phyloP scores from a whole-genome alignment of 2,797 vertebrate genomes.

The Xerus rutilus region DNA sequence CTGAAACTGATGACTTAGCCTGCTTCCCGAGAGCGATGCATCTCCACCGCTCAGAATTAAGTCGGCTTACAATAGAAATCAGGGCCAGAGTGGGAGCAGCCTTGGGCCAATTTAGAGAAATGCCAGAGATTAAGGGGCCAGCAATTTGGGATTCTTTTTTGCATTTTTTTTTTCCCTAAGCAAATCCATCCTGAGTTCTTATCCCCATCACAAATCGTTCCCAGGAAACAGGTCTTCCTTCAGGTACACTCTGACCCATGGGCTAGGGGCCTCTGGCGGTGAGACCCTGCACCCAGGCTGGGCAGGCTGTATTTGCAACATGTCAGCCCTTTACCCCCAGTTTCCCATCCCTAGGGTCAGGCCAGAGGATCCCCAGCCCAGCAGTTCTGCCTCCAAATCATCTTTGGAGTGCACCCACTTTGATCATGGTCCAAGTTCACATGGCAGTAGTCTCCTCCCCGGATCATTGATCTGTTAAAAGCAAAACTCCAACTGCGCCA shows the following conservation, averaged over 20 bases:
- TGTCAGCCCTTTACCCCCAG: not conserved
- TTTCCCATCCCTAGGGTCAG: not conserved
- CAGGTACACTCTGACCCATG: accelerated
- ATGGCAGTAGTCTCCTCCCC: not conserved
- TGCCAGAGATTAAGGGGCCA: not conserved
- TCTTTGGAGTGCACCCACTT: too few species aligned
- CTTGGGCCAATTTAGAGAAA: not conserved
- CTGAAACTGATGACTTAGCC: not conserved
- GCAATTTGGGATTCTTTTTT: not conserved
- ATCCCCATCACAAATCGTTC: not conserved
- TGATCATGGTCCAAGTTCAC: not conserved
- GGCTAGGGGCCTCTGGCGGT: not conserved
- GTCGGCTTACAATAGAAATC: not conserved
- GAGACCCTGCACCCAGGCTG: not conserved
- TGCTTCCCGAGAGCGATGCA: not conserved
- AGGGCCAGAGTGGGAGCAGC: not conserved
- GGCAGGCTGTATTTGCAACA: not conserved
- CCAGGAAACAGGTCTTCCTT: not conserved
- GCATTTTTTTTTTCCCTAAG: not conserved
- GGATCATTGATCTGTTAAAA: not conserved
- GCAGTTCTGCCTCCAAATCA: not conserved
- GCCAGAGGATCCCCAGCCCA: accelerated
- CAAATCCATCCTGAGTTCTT: not conserved
- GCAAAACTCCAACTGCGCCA: not conserved
- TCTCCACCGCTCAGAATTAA: not conserved